phyloP scores from a whole-genome alignment of 2,888 invertebrate genomes.

The Osmoderma eremita region DNA sequence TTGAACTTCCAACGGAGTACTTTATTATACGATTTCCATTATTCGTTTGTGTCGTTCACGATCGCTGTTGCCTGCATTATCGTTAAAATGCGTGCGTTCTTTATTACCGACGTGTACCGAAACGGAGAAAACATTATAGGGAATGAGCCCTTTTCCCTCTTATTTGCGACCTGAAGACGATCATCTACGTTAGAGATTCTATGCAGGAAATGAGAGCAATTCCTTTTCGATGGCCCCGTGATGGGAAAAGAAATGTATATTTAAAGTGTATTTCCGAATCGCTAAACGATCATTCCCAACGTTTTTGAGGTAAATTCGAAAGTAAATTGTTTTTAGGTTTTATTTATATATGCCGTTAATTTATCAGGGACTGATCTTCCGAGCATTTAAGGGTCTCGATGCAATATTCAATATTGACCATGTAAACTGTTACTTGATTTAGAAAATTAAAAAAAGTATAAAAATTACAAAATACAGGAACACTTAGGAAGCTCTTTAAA shows the following conservation, averaged over 20 bases:
- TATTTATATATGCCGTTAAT: too few relatives aligned
- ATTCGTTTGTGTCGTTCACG: constrained; percentile 29
- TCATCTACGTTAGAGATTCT: constrained; percentile 27
- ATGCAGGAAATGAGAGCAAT: constrained; percentile 31
- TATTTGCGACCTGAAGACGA: constrained; percentile 19
- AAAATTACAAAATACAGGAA: too few relatives aligned
- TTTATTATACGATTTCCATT: constrained; percentile 30
- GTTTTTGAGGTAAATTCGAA: too few relatives aligned
- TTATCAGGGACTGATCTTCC: too few relatives aligned
- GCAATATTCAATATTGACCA: too few relatives aligned
- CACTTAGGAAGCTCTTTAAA: neutral
- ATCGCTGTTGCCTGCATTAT: constrained; percentile 24
- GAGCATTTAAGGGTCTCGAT: too few relatives aligned
- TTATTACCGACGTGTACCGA: constrained; percentile 22
- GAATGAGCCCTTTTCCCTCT: constrained; percentile 8
- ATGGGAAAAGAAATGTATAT: neutral
- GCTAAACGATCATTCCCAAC: too few relatives aligned
- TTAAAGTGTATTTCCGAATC: too few relatives aligned
- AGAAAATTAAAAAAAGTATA: too few relatives aligned
- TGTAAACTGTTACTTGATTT: too few relatives aligned
- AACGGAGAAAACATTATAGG: constrained; percentile 23
- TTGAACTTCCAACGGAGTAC: constrained; percentile 23
- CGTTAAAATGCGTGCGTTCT: constrained; percentile 31
- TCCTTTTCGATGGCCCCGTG: constrained; percentile 24
- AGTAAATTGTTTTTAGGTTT: too few relatives aligned